Conservation (phyloP, 2,888 invertebrate species). For the Limenitis camilla region DNA sequence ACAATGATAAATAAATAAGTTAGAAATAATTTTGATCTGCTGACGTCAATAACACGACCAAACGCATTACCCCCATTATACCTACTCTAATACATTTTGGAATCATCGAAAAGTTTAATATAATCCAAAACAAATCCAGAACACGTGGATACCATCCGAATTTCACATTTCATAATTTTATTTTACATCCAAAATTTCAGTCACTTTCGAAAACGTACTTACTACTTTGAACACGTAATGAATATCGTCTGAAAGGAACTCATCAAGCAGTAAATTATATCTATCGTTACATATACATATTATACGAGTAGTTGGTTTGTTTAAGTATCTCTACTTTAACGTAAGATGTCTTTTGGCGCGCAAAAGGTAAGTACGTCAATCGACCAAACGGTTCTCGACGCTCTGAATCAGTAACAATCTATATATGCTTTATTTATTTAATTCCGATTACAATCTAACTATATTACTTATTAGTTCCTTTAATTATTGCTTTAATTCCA, state of each 20-base stretch:
- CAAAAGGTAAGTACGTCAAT: slow-evolving; percentile 42
- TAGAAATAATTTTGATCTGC: no score
- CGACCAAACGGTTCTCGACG: slow-evolving; percentile 19
- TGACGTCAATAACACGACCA: slow-evolving; percentile 27
- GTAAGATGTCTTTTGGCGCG: slow-evolving; percentile 62
- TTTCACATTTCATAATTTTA: slow-evolving; percentile 14
- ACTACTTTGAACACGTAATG: slow-evolving; percentile 21
- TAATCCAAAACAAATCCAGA: slow-evolving; percentile 15
- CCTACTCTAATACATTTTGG: slow-evolving; percentile 21
- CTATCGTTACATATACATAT: slow-evolving; percentile 18
- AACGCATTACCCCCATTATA: slow-evolving; percentile 30
- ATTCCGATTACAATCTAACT: slow-evolving; percentile 38
- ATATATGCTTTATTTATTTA: slow-evolving; percentile 29
- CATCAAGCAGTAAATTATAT: slow-evolving; percentile 19
- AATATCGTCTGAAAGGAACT: slow-evolving; percentile 16
- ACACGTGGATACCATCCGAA: not conserved
- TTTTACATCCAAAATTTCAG: slow-evolving; percentile 19
- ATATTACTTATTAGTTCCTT: slow-evolving; percentile 47
- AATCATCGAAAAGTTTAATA: slow-evolving; percentile 14
- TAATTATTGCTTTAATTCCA: slow-evolving; percentile 56
- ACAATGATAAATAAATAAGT: no score
- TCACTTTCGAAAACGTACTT: slow-evolving; percentile 22
- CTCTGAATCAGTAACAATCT: slow-evolving; percentile 9
- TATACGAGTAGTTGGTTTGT: slow-evolving; percentile 22
- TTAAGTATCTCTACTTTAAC: slow-evolving; percentile 29